Evolutionary conservation across 2,888 invertebrate species (phyloP), one percentile per base, ranked within the genome.

Genomic region (Drosophila algonquin): DNA sequence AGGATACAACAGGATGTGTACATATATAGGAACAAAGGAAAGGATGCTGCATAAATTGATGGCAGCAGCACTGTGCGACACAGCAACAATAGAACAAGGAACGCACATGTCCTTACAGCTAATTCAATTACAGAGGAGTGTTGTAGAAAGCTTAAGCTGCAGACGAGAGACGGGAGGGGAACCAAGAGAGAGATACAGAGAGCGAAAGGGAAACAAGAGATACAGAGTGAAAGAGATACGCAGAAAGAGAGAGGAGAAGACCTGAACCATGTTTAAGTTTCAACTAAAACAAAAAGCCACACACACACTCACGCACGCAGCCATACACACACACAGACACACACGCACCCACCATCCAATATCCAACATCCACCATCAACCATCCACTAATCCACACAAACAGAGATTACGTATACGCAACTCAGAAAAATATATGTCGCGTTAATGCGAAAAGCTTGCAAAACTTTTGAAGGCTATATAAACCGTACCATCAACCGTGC

Each of bases 111-210:
- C 45, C 62, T 45, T 18, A 52, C 30, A 32, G 60, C 62, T 72
- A 82, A 77, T 77, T 67, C 80, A 74, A 70, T 82, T 74, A 73
- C 67, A 65, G 55, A 48, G 24, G 55, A 53, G 24, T 63, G 60
- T 56, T 40, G 46, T 53, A 54, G 48, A 30, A 44, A 27, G 27
- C 50, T 35, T 18, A 44, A 32, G 52, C 70, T n/a, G 14, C n/a
- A 40, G 14, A 40, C n/a, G n/a, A 40, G 40, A 14, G 7, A 14
- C 6, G 18, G 1, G 18, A n/a, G 40, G 40, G 40, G 35, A 21
- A 21, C 0, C 21, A 21, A 46, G 7, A n/a, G 16, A 16, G 40
- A 21, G 4, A 7, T 27, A 30, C 10, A 30, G 18, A n/a, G 45
- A 56, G 44, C 21, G 32, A 55, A 2, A 14, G 40, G 30, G 7